Conservation (phyloP, 2,797 vertebrate genomes). For the Eulemur coronatus region DNA sequence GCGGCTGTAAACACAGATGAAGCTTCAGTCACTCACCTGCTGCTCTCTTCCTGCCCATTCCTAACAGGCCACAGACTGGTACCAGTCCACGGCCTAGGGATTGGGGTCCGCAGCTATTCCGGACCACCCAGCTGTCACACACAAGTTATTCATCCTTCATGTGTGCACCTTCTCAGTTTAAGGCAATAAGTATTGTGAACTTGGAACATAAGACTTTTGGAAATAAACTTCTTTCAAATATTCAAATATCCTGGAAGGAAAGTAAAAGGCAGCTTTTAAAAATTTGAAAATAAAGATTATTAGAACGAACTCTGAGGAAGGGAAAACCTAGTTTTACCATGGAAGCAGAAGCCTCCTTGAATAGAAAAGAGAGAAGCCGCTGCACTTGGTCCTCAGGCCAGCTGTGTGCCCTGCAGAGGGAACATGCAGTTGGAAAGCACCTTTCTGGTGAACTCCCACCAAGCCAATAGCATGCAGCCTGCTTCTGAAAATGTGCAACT, state of each 20-base stretch:
- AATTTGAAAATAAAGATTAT: background rate
- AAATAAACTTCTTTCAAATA: background rate
- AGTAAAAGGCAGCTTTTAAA: background rate
- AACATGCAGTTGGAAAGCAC: background rate
- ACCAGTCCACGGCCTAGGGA: too few species aligned
- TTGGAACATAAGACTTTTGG: background rate
- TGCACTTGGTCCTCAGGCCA: rapidly evolving
- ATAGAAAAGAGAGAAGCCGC: background rate
- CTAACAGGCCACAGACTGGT: too few species aligned
- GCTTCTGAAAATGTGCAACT: slow-evolving; percentile 73
- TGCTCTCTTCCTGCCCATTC: too few species aligned
- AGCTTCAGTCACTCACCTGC: too few species aligned
- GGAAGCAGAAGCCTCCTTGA: background rate
- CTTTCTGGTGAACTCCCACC: slow-evolving; percentile 37
- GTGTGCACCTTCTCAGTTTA: background rate
- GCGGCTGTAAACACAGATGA: too few species aligned
- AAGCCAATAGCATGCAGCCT: background rate
- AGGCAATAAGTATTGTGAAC: background rate
- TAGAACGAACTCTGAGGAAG: background rate
- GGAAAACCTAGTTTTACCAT: background rate
- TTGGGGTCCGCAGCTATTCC: too few species aligned
- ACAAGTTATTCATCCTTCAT: background rate
- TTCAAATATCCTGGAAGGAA: background rate
- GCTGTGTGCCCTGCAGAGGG: background rate
- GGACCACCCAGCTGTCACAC: background rate